Conservation (phyloP, 2,113 vertebrate genomes). For the Scomber scombrus region DNA sequence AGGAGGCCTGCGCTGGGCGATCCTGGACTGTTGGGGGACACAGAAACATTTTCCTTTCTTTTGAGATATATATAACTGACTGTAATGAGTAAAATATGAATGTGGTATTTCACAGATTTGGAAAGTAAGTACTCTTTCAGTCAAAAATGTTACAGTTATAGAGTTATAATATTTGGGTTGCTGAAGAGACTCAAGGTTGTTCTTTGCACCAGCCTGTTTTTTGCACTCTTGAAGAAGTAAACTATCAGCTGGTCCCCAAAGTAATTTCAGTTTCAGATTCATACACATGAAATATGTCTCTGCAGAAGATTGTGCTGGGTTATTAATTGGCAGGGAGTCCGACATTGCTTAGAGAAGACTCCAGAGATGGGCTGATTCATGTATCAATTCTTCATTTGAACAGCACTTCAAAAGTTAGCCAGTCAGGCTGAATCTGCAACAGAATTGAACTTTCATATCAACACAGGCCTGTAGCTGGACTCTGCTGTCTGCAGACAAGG, state of each 20-base stretch:
- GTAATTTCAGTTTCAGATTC: conserved; percentile 60
- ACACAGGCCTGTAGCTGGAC: background rate
- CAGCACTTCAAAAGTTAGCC: conserved; percentile 63
- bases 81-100: background rate
- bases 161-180: background rate
- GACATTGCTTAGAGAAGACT: conserved; percentile 62
- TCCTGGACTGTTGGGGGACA: conserved; percentile 47
- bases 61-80: background rate
- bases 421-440: conserved; percentile 44
- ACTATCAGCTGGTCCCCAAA: conserved; percentile 48
- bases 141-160: background rate
- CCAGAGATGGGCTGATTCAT: conserved; percentile 67
- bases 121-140: background rate
- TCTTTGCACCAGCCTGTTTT: conserved; percentile 8
- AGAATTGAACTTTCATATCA: conserved; percentile 26
- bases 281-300: conserved; percentile 64
- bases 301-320: conserved; percentile 55
- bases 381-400: conserved; percentile 69
- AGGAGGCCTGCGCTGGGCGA: conserved; percentile 34
- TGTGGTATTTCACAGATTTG: background rate
- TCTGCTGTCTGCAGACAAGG: background rate
- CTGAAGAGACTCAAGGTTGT: conserved; percentile 2
- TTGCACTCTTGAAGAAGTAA: conserved; percentile 14
- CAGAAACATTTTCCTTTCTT: background rate
- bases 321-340: conserved; percentile 74